Base-by-base conservation (phyloP, 2,888 invertebrate species). In the Eupithecia dodoneata region DNA sequence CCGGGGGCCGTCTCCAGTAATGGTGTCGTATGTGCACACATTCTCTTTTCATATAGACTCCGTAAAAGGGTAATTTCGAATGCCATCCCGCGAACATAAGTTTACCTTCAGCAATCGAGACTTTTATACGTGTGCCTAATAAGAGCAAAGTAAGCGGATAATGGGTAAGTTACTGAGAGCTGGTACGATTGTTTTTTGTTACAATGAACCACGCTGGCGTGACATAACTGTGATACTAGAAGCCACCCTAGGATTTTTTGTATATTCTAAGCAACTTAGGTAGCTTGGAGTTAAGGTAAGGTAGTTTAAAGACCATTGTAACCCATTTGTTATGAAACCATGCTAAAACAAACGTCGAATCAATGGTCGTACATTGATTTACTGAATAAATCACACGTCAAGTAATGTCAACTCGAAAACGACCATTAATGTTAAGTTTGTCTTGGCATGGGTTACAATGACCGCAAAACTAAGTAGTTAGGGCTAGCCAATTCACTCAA, bases 21-120 rank as follows among this genome's bases (percentile, higher is more conserved):
- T 92, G 92, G 90, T 91, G 91, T 91, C 91, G 90, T 91, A 91
- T 90, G 88, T 59, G 90, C 88, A 88, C 86, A 87, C 90, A 89
- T 91, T 92, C 91, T 90, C 89, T 89, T 92, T 92, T 89, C 88
- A 91, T 91, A 91, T 86, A 88, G 87, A 89, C 87, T 88, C 83
- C 86, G 88, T 89, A 88, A 90, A 89, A 87, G 88, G 87, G 83
- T 86, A 88, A 87, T 88, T 89, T 90, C 88, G 87, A 90, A 89
- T 81, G 83, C 84, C 80, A 80, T 81, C 83, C 79, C 73, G 66
- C 76, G 83, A 84, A 84, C 81, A 84, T 81, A 83, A 83, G 81
- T 83, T 85, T 83, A 82, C 79, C 79, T 81, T 77, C 74, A 79
- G 82, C 82, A 83, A 83, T 85, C 82, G 81, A 79, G 72, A 76